Evolutionary conservation across 2,888 invertebrate species (phyloP).

Genomic region (Stramonita haemastoma): DNA sequence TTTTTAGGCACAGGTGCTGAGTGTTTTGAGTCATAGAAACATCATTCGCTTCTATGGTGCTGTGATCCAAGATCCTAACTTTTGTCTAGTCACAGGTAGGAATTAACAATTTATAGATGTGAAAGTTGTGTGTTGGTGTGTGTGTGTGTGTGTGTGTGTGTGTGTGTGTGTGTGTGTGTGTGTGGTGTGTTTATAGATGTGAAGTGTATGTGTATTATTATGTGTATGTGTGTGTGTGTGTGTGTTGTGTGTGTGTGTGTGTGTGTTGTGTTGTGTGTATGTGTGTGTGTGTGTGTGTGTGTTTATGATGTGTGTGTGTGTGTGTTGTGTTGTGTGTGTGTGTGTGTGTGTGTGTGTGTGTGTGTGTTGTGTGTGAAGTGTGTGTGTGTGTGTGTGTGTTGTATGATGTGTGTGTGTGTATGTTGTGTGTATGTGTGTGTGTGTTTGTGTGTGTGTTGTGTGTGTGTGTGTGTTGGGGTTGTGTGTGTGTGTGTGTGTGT

Average conservation of each 20-base stretch:
- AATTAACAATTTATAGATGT: neutral
- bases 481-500: neutral
- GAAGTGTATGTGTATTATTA: neutral
- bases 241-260: neutral
- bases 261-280: too few relatives aligned
- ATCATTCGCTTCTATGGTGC: conserved; percentile 78
- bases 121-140: neutral
- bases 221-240: neutral
- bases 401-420: conserved; percentile 16
- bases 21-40: conserved; percentile 77
- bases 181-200: too few relatives aligned
- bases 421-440: too few relatives aligned
- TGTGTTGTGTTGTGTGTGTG: too few relatives aligned
- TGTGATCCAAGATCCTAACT: conserved; percentile 76
- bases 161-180: neutral
- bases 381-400: neutral
- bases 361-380: neutral
- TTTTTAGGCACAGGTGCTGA: conserved; percentile 77
- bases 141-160: neutral
- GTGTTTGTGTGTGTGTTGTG: too few relatives aligned
- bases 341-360: too few relatives aligned
- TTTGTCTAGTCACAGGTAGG: conserved; percentile 77
- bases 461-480: too few relatives aligned
- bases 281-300: too few relatives aligned
- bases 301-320: too few relatives aligned